phyloP scores from a whole-genome alignment of 2,888 invertebrate genomes.

The Diplolepis rosae region DNA sequence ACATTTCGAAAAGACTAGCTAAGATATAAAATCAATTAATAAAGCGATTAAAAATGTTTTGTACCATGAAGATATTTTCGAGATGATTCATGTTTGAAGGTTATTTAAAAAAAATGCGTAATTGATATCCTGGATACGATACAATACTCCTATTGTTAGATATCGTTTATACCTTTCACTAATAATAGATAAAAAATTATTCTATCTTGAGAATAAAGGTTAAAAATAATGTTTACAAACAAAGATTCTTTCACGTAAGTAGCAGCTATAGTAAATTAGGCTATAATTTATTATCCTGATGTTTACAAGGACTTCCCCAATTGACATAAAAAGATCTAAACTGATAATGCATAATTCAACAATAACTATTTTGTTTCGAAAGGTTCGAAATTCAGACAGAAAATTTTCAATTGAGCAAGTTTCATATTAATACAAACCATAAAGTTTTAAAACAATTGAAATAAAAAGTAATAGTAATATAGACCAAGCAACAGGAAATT shows the following conservation, averaged over 20 bases:
- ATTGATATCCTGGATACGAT: background rate
- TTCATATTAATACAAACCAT: no score
- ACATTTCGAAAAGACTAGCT: background rate
- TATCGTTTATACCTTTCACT: background rate
- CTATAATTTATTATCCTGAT: background rate
- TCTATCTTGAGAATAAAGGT: background rate
- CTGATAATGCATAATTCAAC: background rate
- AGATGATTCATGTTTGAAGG: conserved; percentile 18
- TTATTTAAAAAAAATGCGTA: conserved; percentile 4
- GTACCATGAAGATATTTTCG: background rate
- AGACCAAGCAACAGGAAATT: no score
- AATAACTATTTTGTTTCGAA: background rate
- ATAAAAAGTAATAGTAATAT: no score
- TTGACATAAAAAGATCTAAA: background rate
- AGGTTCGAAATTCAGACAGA: no score
- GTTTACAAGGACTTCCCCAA: background rate
- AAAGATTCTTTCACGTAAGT: background rate
- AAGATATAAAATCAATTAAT: background rate
- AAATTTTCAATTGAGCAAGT: no score
- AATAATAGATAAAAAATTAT: background rate
- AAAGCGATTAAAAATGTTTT: no score
- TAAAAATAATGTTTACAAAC: background rate
- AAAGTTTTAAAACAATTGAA: no score
- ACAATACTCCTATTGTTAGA: background rate
- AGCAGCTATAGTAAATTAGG: background rate